phyloP scores from a whole-genome alignment of 2,797 vertebrate species.

The Melanotaenia parkinsoni region DNA sequence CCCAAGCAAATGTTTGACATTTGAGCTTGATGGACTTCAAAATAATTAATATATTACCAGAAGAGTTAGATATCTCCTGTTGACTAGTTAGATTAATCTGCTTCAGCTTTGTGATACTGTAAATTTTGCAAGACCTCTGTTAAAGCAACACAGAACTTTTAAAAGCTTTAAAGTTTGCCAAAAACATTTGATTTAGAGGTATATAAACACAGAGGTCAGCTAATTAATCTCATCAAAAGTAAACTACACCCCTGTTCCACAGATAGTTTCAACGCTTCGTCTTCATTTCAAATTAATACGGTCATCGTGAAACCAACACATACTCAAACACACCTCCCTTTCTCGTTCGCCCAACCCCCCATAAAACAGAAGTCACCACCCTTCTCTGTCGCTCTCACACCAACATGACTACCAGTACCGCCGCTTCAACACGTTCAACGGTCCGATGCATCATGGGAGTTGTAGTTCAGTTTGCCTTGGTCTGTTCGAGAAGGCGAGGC shows the following conservation, averaged over 20 bases:
- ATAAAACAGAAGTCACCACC: slow-evolving; percentile 77
- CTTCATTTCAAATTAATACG: neutral
- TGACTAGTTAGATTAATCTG: neutral
- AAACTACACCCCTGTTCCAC: neutral
- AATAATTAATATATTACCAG: neutral
- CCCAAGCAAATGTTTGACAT: neutral
- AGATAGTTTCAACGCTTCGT: neutral
- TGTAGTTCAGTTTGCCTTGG: slow-evolving; percentile 64
- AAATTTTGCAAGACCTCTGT: neutral
- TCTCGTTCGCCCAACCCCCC: slow-evolving; percentile 83
- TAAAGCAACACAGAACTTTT: neutral
- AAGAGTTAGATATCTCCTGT: neutral
- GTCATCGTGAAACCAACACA: slow-evolving; percentile 21
- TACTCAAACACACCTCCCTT: slow-evolving; percentile 72
- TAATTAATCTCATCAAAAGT: neutral
- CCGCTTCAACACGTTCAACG: slow-evolving; percentile 5
- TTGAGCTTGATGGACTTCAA: neutral
- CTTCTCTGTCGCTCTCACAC: slow-evolving; percentile 80
- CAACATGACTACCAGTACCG: slow-evolving; percentile 71
- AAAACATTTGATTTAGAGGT: neutral
- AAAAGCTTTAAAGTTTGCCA: neutral
- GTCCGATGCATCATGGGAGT: slow-evolving; percentile 66
- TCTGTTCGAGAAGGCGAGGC: slow-evolving; percentile 66
- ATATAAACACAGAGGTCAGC: neutral
- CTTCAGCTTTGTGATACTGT: neutral